Percentiles rank a stretch among this genome's conserved stretches.
Conservation (phyloP, 2,888 invertebrate species). For the Poecilobothrus nobilitatus region DNA sequence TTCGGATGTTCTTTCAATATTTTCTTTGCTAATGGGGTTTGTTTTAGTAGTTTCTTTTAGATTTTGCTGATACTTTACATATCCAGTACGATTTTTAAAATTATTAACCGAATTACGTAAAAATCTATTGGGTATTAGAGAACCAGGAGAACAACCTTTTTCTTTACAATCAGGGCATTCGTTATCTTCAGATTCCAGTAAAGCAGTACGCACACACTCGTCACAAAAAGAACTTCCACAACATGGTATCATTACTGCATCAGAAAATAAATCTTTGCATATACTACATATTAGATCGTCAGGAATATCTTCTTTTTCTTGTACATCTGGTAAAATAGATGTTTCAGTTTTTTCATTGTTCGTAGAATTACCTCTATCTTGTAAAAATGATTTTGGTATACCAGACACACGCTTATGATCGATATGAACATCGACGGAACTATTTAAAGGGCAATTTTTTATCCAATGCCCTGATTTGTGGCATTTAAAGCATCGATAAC, state of each 20-base stretch:
- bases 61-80: slow-evolving; percentile 49
- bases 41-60: slow-evolving; percentile 11
- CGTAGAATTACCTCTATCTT: slow-evolving; percentile 73
- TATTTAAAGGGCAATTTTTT: slow-evolving; percentile 75
- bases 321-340: slow-evolving; percentile 36
- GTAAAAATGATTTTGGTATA: slow-evolving; percentile 91
- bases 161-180: slow-evolving; percentile 93
- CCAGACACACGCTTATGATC: slow-evolving; percentile 93
- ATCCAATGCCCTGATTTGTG: slow-evolving; percentile 96
- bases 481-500: slow-evolving; percentile 91
- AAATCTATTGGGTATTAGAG: slow-evolving; percentile 86
- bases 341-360: slow-evolving; percentile 46
- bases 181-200: slow-evolving; percentile 88
- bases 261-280: slow-evolving; percentile 84
- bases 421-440: slow-evolving; percentile 48
- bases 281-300: slow-evolving; percentile 86
- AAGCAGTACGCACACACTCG: slow-evolving; percentile 86
- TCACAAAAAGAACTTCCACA: slow-evolving; percentile 98
- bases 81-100: slow-evolving; percentile 88
- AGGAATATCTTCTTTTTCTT: slow-evolving; percentile 63
- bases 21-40: background rate
- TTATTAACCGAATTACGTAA: slow-evolving; percentile 79
- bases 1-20: slow-evolving; percentile 10
- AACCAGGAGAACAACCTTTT: slow-evolving; percentile 85
- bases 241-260: slow-evolving; percentile 96